Conservation (phyloP, 1,140 invertebrate species). For the Bombyx mori region ASM3026992v2 NC_085110.1:12418001-12418500, state of each 20-base stretch:
- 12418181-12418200: too few species aligned
- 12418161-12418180: too few species aligned
- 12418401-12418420: slow-evolving; percentile 37
- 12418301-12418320: too few species aligned
- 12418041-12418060: slow-evolving; percentile 45
- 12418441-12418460: slow-evolving; percentile 10
- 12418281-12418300: too few species aligned
- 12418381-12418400: slow-evolving; percentile 39
- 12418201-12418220: too few species aligned
- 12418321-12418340: too few species aligned
- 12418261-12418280: slow-evolving; percentile 14
- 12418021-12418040: slow-evolving; percentile 39
- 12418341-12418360: too few species aligned
- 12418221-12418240: too few species aligned
- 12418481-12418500: slow-evolving; percentile 53
- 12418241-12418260: slow-evolving; percentile 10
- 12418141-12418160: too few species aligned
- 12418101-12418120: too few species aligned
- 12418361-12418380: slow-evolving; percentile 11
- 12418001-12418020: slow-evolving; percentile 25
- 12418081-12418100: too few species aligned
- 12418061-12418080: slow-evolving; percentile 31
- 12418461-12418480: slow-evolving; percentile 21
- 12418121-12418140: too few species aligned
- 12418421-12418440: slow-evolving; percentile 7